These are phyloP conservation scores for Entosphenus tridentatus DNA, from an alignment of 2,113 vertebrate species.

Conservation along the genomic window DNA sequence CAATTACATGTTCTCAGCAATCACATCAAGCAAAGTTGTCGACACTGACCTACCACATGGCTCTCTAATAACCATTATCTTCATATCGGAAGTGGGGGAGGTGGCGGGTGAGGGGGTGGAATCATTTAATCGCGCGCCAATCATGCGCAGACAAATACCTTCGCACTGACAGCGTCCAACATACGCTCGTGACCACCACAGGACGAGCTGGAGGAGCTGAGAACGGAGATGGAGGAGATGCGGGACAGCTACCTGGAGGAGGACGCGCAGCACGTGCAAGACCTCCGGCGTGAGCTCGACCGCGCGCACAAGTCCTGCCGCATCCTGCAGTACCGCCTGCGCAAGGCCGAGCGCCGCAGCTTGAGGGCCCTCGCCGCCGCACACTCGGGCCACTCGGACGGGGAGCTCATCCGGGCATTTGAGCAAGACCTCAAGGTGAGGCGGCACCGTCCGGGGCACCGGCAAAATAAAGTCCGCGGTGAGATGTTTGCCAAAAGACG, in stretches of 20 bases:
- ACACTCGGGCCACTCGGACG: constrained; percentile 81
- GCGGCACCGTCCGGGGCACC: too few relatives aligned
- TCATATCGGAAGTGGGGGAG: too few relatives aligned
- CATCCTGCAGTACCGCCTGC: constrained; percentile 86
- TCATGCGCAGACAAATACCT: too few relatives aligned
- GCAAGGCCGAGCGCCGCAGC: constrained; percentile 89
- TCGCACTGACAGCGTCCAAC: too few relatives aligned
- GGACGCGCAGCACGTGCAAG: constrained; percentile 93
- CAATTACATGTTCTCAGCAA: too few relatives aligned
- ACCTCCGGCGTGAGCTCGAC: constrained; percentile 78
- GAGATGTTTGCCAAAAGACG: too few relatives aligned
- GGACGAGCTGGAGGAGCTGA: constrained; percentile 93
- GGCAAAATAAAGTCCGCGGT: too few relatives aligned
- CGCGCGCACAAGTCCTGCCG: constrained; percentile 91
- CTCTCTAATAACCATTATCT: too few relatives aligned
- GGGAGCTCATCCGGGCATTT: constrained; percentile 65
- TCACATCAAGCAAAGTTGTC: too few relatives aligned
- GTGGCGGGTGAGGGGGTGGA: too few relatives aligned
- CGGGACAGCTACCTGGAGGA: constrained; percentile 92
- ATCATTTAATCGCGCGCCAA: too few relatives aligned
- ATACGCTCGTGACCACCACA: constrained; percentile 14
- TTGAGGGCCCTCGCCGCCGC: constrained; percentile 74
- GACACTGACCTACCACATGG: too few relatives aligned
- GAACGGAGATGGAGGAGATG: constrained; percentile 96
- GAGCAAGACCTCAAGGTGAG: constrained; percentile 90